Evolutionary conservation across 2,888 invertebrate genomes (phyloP).

Genomic region (Corbicula japonica): DNA sequence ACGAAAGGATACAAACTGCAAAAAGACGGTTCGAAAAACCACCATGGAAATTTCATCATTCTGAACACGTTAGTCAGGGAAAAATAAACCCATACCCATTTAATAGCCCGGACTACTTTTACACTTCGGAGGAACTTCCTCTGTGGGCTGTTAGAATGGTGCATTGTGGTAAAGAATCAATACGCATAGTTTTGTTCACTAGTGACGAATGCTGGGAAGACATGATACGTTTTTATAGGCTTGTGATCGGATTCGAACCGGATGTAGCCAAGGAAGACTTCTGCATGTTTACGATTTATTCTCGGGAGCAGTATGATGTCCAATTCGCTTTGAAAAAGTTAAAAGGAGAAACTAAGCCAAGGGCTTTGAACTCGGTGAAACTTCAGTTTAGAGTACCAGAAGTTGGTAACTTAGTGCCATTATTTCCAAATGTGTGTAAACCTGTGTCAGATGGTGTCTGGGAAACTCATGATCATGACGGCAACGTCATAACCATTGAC

Average conservation of each 20-base stretch:
- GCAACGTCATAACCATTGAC: constrained; percentile 80
- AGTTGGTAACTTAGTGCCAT: constrained; percentile 80
- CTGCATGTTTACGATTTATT: constrained; percentile 80
- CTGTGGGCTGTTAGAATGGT: constrained; percentile 83
- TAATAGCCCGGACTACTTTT: constrained; percentile 82
- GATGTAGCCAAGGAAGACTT: constrained; percentile 79
- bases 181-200: constrained; percentile 79
- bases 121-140: constrained; percentile 79
- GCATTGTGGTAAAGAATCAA: constrained; percentile 83
- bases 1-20: constrained; percentile 73
- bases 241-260: constrained; percentile 78
- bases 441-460: constrained; percentile 78
- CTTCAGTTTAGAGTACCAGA: constrained; percentile 80
- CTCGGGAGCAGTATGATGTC: constrained; percentile 78
- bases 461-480: constrained; percentile 83
- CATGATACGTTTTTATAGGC: constrained; percentile 80
- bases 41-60: constrained; percentile 83
- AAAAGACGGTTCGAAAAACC: constrained; percentile 73
- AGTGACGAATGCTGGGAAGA: constrained; percentile 80
- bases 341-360: constrained; percentile 68
- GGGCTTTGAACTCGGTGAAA: constrained; percentile 72
- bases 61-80: constrained; percentile 74
- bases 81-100: constrained; percentile 77
- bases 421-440: constrained; percentile 82
- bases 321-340: constrained; percentile 82